These are phyloP conservation scores for Ivindomyrus marchei DNA, from an alignment of 2,113 vertebrate species.

Conservation along the genomic window DNA sequence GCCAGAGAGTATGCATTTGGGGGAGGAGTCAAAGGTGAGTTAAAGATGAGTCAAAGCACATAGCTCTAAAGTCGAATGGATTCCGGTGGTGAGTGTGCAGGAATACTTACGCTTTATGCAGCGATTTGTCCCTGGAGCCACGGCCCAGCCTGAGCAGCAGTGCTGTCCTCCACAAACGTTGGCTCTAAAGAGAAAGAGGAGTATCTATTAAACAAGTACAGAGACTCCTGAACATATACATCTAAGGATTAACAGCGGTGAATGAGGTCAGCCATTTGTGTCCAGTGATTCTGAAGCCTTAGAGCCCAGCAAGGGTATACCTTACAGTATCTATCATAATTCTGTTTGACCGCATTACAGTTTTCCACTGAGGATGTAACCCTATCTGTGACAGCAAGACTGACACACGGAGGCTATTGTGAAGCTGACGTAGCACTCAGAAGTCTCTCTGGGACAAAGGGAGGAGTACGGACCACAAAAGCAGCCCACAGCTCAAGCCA, in stretches of 20 bases:
- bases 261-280: not conserved
- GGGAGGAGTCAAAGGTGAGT: not conserved
- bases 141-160: slow-evolving; percentile 89
- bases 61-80: not conserved
- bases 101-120: slow-evolving; percentile 90
- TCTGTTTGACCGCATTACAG: slow-evolving; percentile 46
- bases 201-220: slow-evolving; percentile 18
- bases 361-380: slow-evolving; percentile 47
- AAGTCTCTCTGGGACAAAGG: slow-evolving; percentile 38
- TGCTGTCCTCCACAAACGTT: slow-evolving; percentile 89
- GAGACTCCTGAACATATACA: not conserved
- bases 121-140: slow-evolving; percentile 76
- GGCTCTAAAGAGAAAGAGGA: slow-evolving; percentile 60
- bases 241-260: slow-evolving; percentile 4
- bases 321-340: slow-evolving; percentile 42
- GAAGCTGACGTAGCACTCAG: slow-evolving; percentile 47
- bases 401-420: slow-evolving; percentile 32
- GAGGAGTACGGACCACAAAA: slow-evolving; percentile 29
- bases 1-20: not conserved
- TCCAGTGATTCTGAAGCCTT: slow-evolving; percentile 31
- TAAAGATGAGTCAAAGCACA: slow-evolving; percentile 1
- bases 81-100: not conserved
- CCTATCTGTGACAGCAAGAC: slow-evolving; percentile 35
- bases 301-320: slow-evolving; percentile 39
- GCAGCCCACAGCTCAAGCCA: slow-evolving; percentile 41